Base-by-base conservation (phyloP, 2,113 vertebrate species). In the Leucopsar rothschildi region DNA sequence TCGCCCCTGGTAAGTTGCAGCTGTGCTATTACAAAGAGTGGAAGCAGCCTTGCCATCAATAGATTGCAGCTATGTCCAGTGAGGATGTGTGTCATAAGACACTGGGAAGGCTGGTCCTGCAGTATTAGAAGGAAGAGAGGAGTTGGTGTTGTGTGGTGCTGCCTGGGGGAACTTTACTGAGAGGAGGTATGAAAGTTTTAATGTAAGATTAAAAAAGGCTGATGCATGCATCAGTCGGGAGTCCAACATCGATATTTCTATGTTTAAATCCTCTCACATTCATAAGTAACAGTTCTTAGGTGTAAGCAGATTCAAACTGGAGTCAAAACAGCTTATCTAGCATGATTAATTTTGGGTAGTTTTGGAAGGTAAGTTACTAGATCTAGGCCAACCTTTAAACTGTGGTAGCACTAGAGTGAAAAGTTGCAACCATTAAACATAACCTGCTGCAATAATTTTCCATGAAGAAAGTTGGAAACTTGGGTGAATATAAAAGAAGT, bases 331-430 rank as follows among this genome's bases (percentile, higher is more conserved):
- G 64, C 18, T 95, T 60, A 78, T 55, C n/a, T 80, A 87, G 6
- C 27, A 39, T 64, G 59, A 92, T 73, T 94, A 82, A 65, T 81
- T 91, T 88, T 44, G 7, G 73, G 25, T 82, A 73, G 84, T 35
- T 91, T 79, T 93, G 37, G 25, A 94, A 96, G 66, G 49, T 45
- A 84, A 90, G 56, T 52, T 70, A 78, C 69, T 90, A 97, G 35
- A 76, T 25, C 8, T 68, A 89, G 73, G 42, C 42, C 57, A 93
- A 92, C 84, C 42, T 72, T 94, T 68, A 78, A 83, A 44, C 15
- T 60, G 25, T 75, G 81, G 75, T 27, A 92, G 20, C 19, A 60
- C 1, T 37, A 5, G 5, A 72, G 12, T 25, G 57, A 84, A 78
- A 84, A 82, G 27, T 89, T 64, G 6, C 28, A 68, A 53, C 11